Base-by-base conservation (phyloP, 2,113 vertebrate species). In the Podarcis raffonei region DNA sequence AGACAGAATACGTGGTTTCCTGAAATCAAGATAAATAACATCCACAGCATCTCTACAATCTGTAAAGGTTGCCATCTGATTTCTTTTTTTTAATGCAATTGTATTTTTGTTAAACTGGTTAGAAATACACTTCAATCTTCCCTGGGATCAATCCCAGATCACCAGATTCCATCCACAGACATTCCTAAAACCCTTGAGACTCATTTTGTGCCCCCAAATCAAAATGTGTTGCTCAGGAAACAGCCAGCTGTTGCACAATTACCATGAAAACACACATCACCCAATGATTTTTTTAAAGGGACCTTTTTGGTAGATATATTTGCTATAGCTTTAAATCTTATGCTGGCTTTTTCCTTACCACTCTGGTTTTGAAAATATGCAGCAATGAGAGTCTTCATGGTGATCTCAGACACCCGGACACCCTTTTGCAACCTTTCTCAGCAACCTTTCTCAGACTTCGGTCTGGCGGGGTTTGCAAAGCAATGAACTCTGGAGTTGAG, bases 301-400 rank as follows among this genome's bases (percentile, higher is more conserved):
- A 30, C 27, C 57, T 25, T 8, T 6, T 20, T 59, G 32, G 8
- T 1, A 15, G 18, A n/a, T 30, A 23, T 2, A 12, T 37, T 80
- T 57, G 3, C 78, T 30, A 30, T 32, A 5, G 8, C 15, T 15
- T 3, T 32, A 53, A 16, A 20, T 30, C 80, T 37, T 62, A 22
- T 2, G 12, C 23, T 16, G 15, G 65, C 83, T 23, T 22, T 3
- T 39, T 0, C 39, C 96, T 95, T 92, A 96, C 96, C 96, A 0
- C 89, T 92, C 1, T 91, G 93, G 0, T 96, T 93, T 53, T 94
- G 93, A 83, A 93, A 96, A 72, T 87, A 96, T 84, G 96, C 96
- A 32, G 96, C 93, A 3, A 96, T 94, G 32, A 96, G 94, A 1
- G 95, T 96, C 87, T 96, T 96, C 96, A 96, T 96, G 20, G 59